Evolutionary conservation across 1,140 invertebrate species (phyloP), one percentile per base, ranked within the genome.

Genomic region (Trichomalopsis sarcophagae): DNA sequence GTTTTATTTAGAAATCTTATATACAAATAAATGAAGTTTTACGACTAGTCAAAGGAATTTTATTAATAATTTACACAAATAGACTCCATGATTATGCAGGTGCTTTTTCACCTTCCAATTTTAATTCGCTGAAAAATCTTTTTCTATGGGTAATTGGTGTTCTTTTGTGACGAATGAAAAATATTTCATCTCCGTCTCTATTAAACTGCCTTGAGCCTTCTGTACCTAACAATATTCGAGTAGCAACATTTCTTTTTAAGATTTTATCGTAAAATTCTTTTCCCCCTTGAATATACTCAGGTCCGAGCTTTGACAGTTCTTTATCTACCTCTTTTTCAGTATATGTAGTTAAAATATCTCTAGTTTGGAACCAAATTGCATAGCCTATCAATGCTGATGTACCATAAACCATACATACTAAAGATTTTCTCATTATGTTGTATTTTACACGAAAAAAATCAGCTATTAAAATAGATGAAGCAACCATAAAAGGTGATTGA

Each of bases 261-360:
- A 95, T 90, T 92, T 97, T 97, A 47, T 94, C 93, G 91, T 97
- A 98, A 92, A 94, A 97, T 89, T 96, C 95, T 55, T 95, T 93
- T 13, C 96, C 97, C 62, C 96, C 96, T 89, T 95, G 92, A 10
- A 95, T 91, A 91, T 96, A 97, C 47, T 95, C 93, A 33, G 92
- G 90, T 40, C 95, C 95, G 75, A 96, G 87, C 30, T 92, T 88
- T 82, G 94, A 94, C 14, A 97, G 89, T 81, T 93, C 90, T 85
- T 94, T 91, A 90, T 97, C 97, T 55, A 94, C 93, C 14, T 92
- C 84, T 23, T 91, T 92, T 88, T 97, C 97, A 88, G 92, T 95
- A 77, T 93, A 85, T 47, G 95, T 92, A 89, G 95, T 94, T 33
- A 94, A 94, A 69, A 91, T 91, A 91, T 97, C 96, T 88, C 95